Percentiles rank a stretch among this genome's conserved stretches.
Evolutionary conservation across 2,888 invertebrate species (phyloP).

Genomic region (Rhimphoctona megacephalus): DNA sequence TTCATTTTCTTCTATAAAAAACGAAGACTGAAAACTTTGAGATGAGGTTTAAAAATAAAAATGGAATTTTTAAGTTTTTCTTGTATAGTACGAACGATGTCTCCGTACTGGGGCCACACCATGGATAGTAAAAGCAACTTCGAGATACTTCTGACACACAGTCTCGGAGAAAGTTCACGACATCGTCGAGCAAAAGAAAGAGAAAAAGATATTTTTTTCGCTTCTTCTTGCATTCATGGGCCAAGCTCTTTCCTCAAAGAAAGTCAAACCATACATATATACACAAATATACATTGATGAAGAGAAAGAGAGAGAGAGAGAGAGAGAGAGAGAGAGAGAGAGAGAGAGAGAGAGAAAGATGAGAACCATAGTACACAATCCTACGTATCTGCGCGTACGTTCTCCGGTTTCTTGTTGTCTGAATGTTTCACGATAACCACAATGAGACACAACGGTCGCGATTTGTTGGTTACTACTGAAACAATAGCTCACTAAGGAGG

Average conservation of each 20-base stretch:
- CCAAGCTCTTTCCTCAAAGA: constrained; percentile 64
- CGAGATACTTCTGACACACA: constrained; percentile 63
- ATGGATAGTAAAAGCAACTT: constrained; percentile 32
- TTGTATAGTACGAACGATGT: constrained; percentile 1
- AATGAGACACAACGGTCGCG: constrained; percentile 35
- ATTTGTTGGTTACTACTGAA: constrained; percentile 38
- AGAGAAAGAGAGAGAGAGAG: neutral
- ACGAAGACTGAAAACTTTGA: neutral
- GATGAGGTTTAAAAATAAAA: constrained; percentile 2
- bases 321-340: no score
- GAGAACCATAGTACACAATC: no score
- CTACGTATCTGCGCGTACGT: constrained; percentile 25
- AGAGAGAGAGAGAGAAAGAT: neutral
- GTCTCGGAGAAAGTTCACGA: constrained; percentile 64
- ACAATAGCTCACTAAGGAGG: constrained; percentile 44
- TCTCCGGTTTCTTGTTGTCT: constrained; percentile 26
- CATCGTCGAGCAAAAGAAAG: constrained; percentile 35
- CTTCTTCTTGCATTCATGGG: constrained; percentile 45
- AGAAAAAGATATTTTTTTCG: constrained; percentile 44
- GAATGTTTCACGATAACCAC: constrained; percentile 48
- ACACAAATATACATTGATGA: neutral
- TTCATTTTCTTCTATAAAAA: neutral
- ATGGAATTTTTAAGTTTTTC: constrained; percentile 14
- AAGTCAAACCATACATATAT: constrained; percentile 47
- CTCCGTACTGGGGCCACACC: constrained; percentile 5